Evolutionary conservation across 2,113 vertebrate species (phyloP).

Genomic region (Centropus unirufus): DNA sequence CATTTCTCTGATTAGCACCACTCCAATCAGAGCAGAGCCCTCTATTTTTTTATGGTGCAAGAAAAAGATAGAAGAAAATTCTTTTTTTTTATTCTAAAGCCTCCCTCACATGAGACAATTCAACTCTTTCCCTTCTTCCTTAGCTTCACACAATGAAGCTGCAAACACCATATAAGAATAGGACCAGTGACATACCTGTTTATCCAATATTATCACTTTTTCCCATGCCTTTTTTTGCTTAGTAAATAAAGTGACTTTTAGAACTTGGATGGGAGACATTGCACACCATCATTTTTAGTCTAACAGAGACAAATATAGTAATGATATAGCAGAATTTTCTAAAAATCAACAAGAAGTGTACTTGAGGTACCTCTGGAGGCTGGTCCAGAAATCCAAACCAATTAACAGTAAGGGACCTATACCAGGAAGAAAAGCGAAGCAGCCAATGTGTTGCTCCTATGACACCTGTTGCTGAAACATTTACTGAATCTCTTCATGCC

Average conservation of each 20-base stretch:
- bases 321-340: not conserved
- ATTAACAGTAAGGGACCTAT: not conserved
- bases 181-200: not conserved
- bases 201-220: not conserved
- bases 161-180: not conserved
- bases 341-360: not conserved
- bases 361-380: not conserved
- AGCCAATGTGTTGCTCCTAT: not conserved
- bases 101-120: not conserved
- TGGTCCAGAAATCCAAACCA: not conserved
- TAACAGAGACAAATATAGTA: not conserved
- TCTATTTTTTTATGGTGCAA: not conserved
- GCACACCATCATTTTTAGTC: not conserved
- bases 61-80: not conserved
- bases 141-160: not conserved
- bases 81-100: not conserved
- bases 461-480: not conserved
- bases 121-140: not conserved
- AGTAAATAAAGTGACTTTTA: not conserved
- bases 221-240: not conserved
- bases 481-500: not conserved
- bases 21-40: not conserved
- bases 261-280: not conserved
- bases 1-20: not conserved
- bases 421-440: not conserved